phyloP scores from a whole-genome alignment of 1,140 invertebrate genomes.

The Saccostrea echinata region DNA sequence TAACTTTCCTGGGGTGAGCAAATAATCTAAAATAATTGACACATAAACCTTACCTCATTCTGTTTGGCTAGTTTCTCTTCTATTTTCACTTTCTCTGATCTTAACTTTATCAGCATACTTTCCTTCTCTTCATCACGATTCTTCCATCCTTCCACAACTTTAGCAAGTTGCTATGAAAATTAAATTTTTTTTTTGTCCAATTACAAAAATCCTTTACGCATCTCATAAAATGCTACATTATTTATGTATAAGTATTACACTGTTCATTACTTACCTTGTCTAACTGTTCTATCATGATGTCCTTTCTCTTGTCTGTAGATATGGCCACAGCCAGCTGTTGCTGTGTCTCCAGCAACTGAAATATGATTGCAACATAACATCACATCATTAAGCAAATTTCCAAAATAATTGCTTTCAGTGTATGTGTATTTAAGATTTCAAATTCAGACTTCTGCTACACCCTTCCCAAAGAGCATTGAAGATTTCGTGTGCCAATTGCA shows the following conservation, averaged over 20 bases:
- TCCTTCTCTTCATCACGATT: slow-evolving; percentile 74
- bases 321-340: slow-evolving; percentile 75
- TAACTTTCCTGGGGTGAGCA: too few relatives aligned
- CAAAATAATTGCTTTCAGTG: too few relatives aligned
- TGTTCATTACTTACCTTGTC: slow-evolving; percentile 68
- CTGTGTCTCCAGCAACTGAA: slow-evolving; percentile 73
- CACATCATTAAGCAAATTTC: not conserved
- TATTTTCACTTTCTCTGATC: slow-evolving; percentile 69
- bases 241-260: not conserved
- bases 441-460: too few relatives aligned
- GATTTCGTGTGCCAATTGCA: too few relatives aligned
- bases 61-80: slow-evolving; percentile 70
- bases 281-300: slow-evolving; percentile 77
- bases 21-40: not conserved
- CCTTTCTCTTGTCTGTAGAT: slow-evolving; percentile 75
- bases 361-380: slow-evolving; percentile 21
- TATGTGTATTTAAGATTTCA: too few relatives aligned
- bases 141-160: slow-evolving; percentile 77
- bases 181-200: not conserved
- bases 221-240: not conserved
- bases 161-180: slow-evolving; percentile 72
- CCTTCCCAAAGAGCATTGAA: too few relatives aligned
- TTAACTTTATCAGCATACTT: slow-evolving; percentile 62
- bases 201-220: not conserved
- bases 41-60: slow-evolving; percentile 63